Percentiles rank a stretch among this genome's conserved stretches.
Evolutionary conservation across 2,113 vertebrate species (phyloP).

Genomic region (Phyllostomus discolor): DNA sequence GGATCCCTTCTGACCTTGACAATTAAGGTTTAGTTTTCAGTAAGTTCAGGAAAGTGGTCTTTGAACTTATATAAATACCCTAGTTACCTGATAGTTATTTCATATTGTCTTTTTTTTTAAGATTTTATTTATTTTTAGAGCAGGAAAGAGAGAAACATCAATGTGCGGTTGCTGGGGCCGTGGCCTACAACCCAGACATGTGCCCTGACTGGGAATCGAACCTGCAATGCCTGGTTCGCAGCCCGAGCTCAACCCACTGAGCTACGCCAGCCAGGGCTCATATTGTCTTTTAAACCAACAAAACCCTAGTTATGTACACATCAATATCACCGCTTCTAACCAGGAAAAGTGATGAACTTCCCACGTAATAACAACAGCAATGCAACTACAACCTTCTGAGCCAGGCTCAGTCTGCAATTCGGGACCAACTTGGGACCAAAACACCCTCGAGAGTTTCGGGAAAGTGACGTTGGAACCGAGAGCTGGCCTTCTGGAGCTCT

Average conservation of each 20-base stretch:
- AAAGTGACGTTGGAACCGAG: rapidly evolving
- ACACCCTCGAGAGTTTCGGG: rapidly evolving
- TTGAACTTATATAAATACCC: not conserved
- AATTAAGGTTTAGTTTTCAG: not conserved
- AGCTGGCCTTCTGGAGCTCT: not conserved
- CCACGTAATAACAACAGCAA: too few relatives aligned
- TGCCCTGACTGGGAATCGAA: too few relatives aligned
- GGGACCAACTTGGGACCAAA: rapidly evolving
- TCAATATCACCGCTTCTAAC: not conserved
- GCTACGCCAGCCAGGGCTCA: not conserved
- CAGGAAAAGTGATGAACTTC: not conserved
- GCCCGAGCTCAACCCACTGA: too few relatives aligned
- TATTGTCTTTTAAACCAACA: not conserved
- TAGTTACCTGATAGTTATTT: not conserved
- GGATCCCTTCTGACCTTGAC: not conserved
- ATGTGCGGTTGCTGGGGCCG: too few relatives aligned
- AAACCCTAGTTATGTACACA: not conserved
- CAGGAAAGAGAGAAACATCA: too few relatives aligned
- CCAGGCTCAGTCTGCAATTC: too few relatives aligned
- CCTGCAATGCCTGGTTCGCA: too few relatives aligned
- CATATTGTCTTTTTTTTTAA: not conserved
- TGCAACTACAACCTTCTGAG: not conserved
- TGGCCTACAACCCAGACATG: too few relatives aligned
- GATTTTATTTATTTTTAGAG: too few relatives aligned
- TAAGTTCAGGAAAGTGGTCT: not conserved